Evolutionary conservation across 2,797 vertebrate species (phyloP).

Genomic region (Cirrhinus molitorella): DNA sequence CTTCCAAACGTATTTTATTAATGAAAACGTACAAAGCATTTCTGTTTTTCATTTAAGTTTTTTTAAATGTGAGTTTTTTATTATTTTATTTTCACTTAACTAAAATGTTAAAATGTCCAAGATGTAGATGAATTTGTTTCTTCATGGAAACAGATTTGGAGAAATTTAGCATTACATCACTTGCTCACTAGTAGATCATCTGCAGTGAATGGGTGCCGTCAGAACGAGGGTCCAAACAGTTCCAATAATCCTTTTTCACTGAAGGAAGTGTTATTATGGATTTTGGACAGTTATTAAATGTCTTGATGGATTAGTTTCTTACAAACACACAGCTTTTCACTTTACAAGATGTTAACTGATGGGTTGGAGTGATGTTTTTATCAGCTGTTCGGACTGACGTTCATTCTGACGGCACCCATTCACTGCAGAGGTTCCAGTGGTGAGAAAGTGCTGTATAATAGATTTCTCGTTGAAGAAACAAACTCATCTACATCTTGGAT

Average conservation of each 20-base stretch:
- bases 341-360: background rate
- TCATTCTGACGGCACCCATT: background rate
- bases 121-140: background rate
- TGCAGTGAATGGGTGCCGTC: background rate
- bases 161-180: background rate
- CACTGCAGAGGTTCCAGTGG: background rate
- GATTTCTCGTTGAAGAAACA: background rate
- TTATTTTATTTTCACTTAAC: too few species aligned
- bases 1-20: too few species aligned
- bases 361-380: background rate
- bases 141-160: background rate
- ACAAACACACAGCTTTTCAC: background rate
- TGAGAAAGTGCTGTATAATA: background rate
- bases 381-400: background rate
- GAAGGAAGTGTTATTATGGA: background rate
- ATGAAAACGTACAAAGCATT: too few species aligned
- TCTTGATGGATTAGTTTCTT: too few species aligned
- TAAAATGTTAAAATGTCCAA: too few species aligned
- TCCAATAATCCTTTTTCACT: background rate
- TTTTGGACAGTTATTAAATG: background rate
- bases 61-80: too few species aligned
- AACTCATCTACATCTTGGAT: background rate
- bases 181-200: background rate
- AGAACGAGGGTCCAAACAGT: background rate
- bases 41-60: too few species aligned